Evolutionary conservation across 2,888 invertebrate species (phyloP).

Genomic region (Drosophila niveifrons): DNA sequence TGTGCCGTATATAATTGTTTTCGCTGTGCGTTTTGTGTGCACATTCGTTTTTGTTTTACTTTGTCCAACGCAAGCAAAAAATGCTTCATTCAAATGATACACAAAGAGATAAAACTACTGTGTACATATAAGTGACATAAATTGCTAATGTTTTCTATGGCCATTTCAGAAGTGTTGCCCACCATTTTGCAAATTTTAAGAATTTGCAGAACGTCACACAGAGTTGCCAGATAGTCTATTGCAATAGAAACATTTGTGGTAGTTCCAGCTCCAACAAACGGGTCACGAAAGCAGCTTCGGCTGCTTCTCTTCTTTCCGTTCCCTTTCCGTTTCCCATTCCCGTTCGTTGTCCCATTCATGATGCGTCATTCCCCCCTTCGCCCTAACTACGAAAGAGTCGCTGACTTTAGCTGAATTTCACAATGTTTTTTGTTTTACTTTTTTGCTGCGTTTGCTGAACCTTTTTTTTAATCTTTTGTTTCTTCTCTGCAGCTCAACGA

Average conservation of each 20-base stretch:
- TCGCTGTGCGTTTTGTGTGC: conserved; percentile 62
- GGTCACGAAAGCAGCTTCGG: conserved; percentile 25
- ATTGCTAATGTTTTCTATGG: neutral
- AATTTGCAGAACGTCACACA: conserved; percentile 5
- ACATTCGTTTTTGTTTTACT: conserved; percentile 74
- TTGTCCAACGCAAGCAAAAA: conserved; percentile 1
- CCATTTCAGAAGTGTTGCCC: neutral
- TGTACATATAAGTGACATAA: neutral
- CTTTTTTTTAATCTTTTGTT: conserved; percentile 19
- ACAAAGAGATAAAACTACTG: conserved; percentile 5
- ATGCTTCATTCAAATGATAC: neutral
- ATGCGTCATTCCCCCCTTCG: conserved; percentile 9
- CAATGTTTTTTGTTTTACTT: conserved; percentile 40
- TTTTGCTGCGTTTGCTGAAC: conserved; percentile 32
- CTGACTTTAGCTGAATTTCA: conserved; percentile 61
- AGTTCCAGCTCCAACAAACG: conserved; percentile 15
- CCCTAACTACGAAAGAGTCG: conserved; percentile 35
- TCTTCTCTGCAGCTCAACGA: conserved; percentile 87
- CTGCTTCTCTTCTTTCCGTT: neutral
- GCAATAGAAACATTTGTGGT: conserved; percentile 1
- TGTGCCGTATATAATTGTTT: conserved; percentile 51
- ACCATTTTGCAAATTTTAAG: neutral
- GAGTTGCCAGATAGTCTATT: conserved; percentile 37
- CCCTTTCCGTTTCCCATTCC: neutral
- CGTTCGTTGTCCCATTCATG: conserved; percentile 26